Conservation (phyloP, 1,140 invertebrate genomes). For the Drosophila miranda region DNA sequence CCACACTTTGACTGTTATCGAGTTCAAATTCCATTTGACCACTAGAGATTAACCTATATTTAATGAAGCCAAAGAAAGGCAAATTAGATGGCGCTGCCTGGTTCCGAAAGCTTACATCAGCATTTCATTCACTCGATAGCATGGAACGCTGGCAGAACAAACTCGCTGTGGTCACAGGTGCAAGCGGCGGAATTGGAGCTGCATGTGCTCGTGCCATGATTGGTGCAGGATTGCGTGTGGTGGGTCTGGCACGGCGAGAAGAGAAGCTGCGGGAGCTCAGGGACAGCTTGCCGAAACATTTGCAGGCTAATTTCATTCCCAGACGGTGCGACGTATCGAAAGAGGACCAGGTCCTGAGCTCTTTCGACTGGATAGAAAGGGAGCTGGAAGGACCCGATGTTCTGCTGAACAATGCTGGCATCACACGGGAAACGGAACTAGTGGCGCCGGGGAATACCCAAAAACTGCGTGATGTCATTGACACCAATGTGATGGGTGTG, state of each 20-base stretch:
- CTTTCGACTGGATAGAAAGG: slow-evolving; percentile 86
- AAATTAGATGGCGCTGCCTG: background rate
- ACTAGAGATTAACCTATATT: background rate
- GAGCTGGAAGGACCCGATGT: slow-evolving; percentile 87
- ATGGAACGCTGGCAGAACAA: slow-evolving; percentile 82
- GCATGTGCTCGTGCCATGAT: slow-evolving; percentile 83
- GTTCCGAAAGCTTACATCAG: background rate
- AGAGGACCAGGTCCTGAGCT: slow-evolving; percentile 86
- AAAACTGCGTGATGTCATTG: slow-evolving; percentile 83
- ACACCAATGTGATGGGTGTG: slow-evolving; percentile 88
- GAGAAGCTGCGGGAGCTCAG: slow-evolving; percentile 84
- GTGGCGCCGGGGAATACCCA: slow-evolving; percentile 82
- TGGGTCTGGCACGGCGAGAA: slow-evolving; percentile 87
- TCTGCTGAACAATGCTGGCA: slow-evolving; percentile 90
- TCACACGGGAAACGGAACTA: slow-evolving; percentile 84
- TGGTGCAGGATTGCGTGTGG: slow-evolving; percentile 85
- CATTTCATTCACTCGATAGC: slow-evolving; percentile 13
- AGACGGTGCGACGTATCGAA: slow-evolving; percentile 86
- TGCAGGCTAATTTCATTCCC: slow-evolving; percentile 82
- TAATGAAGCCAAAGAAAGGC: too few species aligned
- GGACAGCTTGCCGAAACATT: slow-evolving; percentile 51
- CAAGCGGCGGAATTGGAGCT: slow-evolving; percentile 85
- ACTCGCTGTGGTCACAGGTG: slow-evolving; percentile 75
- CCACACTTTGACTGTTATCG: background rate
- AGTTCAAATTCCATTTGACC: background rate